Percentiles rank a stretch among this genome's conserved stretches.
Conservation (phyloP, 2,888 invertebrate genomes). For the Coecobrya sp. region DNA sequence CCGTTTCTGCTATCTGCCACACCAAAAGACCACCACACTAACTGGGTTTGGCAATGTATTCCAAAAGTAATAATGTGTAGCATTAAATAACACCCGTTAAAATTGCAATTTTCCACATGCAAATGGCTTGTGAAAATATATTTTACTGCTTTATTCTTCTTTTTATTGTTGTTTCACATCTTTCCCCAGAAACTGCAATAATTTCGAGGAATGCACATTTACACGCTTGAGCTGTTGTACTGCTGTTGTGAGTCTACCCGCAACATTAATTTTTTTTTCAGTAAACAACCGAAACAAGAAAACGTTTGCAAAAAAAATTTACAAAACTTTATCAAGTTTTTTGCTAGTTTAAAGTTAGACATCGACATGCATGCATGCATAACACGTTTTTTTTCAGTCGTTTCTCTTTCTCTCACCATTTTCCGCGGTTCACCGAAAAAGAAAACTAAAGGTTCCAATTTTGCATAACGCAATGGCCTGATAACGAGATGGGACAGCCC, state of each 20-base stretch:
- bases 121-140: constrained; percentile 1
- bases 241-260: not conserved
- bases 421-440: constrained; percentile 32
- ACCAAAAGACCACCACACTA: too few relatives aligned
- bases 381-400: not conserved
- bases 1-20: not conserved
- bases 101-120: not conserved
- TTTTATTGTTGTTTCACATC: not conserved
- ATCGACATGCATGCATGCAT: not conserved
- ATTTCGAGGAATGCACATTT: not conserved
- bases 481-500: constrained; percentile 78
- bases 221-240: too few relatives aligned
- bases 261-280: not conserved
- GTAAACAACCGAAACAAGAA: too few relatives aligned
- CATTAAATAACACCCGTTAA: not conserved
- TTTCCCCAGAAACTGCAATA: not conserved
- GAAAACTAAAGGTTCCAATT: constrained; percentile 67
- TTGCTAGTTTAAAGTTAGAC: not conserved
- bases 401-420: not conserved
- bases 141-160: not conserved
- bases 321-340: not conserved
- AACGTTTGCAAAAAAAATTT: not conserved
- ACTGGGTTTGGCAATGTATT: too few relatives aligned
- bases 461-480: constrained; percentile 74
- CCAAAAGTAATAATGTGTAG: too few relatives aligned